Conservation (phyloP, 2,113 vertebrate species). For the Burhinus bistriatus region DNA sequence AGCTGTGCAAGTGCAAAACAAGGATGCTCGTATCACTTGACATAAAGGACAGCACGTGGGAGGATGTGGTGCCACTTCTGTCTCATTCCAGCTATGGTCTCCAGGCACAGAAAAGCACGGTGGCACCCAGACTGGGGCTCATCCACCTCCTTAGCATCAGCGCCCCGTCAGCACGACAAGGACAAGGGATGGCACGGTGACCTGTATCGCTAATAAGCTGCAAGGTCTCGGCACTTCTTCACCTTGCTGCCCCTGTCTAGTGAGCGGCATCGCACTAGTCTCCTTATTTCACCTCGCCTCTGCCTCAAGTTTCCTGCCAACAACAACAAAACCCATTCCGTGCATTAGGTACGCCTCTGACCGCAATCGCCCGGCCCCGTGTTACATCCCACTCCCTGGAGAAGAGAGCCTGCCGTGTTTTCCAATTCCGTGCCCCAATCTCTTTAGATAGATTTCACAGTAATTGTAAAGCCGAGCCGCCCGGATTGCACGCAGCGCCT, state of each 20-base stretch:
- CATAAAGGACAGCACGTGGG: background rate
- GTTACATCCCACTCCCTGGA: background rate
- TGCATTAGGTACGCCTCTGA: background rate
- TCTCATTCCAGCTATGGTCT: background rate
- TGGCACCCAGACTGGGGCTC: background rate
- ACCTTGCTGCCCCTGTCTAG: background rate
- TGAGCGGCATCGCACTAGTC: background rate
- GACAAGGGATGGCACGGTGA: background rate
- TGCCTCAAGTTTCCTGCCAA: background rate
- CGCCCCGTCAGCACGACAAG: background rate
- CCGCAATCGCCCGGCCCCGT: background rate
- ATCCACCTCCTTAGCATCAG: background rate
- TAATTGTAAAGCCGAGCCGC: background rate
- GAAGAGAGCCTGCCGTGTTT: background rate
- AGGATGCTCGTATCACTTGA: background rate
- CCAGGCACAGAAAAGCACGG: background rate
- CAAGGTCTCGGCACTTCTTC: background rate
- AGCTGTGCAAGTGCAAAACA: background rate
- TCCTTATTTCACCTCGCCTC: background rate
- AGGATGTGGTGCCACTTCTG: background rate
- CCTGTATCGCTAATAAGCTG: background rate
- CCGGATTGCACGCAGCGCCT: background rate
- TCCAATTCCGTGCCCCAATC: background rate
- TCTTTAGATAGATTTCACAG: conserved; percentile 48
- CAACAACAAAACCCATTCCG: background rate